phyloP scores from a whole-genome alignment of 2,113 vertebrate species.

The Carassius carassius region DNA sequence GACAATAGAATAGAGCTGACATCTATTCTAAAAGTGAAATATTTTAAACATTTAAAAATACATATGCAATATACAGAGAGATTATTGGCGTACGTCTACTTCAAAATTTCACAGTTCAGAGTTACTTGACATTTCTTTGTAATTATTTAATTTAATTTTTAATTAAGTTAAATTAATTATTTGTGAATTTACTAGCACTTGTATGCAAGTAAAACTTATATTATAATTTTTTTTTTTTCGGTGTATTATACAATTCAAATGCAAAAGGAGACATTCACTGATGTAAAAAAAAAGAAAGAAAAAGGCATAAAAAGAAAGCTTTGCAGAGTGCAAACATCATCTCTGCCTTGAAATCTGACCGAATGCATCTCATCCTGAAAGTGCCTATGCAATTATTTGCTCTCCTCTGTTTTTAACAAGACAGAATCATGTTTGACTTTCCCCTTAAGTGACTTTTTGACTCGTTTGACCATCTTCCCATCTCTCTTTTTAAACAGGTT shows the following conservation, averaged over 20 bases:
- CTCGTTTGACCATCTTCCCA: constrained; percentile 39
- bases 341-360: neutral
- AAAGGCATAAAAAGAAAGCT: neutral
- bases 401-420: constrained; percentile 51
- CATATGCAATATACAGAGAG: too few species aligned
- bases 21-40: neutral
- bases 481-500: constrained; percentile 54
- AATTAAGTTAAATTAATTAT: too few species aligned
- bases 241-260: neutral
- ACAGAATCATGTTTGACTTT: constrained; percentile 61
- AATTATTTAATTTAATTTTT: too few species aligned
- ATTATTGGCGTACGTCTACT: too few species aligned
- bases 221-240: too few species aligned
- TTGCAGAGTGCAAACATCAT: neutral
- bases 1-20: neutral
- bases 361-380: neutral
- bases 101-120: too few species aligned
- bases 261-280: neutral
- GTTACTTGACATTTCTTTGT: too few species aligned
- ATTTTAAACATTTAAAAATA: too few species aligned
- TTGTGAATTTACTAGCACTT: too few species aligned
- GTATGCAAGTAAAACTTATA: too few species aligned
- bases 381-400: constrained; percentile 22
- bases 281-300: neutral
- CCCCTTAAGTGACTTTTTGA: constrained; percentile 59